These are phyloP conservation scores for Mastigias papua DNA, from an alignment of 30 jellyfish, hydroid and myxozoan genomes.

Conservation along the genomic window DNA sequence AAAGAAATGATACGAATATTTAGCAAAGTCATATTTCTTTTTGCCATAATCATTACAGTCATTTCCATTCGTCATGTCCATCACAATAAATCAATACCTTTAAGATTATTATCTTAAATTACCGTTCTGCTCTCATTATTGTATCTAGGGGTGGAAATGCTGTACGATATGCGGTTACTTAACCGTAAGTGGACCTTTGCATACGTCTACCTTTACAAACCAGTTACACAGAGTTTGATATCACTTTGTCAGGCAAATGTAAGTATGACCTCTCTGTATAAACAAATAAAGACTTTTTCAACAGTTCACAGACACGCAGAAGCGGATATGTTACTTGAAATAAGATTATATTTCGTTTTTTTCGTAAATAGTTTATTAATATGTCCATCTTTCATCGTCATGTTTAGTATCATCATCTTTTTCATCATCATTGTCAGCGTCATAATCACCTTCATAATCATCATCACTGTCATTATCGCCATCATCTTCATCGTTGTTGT, in stretches of 20 bases:
- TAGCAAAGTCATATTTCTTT: no score
- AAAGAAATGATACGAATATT: no score
- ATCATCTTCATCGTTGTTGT: no score
- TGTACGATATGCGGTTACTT: conserved; percentile 9
- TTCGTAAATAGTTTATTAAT: no score
- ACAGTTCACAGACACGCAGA: background rate
- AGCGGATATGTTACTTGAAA: background rate
- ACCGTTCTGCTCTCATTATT: background rate
- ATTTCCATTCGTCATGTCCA: background rate
- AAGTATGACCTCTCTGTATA: background rate
- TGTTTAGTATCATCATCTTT: no score
- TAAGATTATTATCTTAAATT: background rate
- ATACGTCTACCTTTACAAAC: conserved; percentile 33
- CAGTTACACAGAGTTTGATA: conserved; percentile 10
- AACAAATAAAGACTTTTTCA: background rate
- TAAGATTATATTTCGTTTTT: no score
- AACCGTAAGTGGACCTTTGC: conserved; percentile 44
- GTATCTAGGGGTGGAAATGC: conserved; percentile 51
- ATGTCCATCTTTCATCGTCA: no score
- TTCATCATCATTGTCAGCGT: no score
- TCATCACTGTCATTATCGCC: no score
- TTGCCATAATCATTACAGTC: no score
- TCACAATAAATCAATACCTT: background rate
- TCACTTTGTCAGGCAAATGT: conserved; percentile 28
- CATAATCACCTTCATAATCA: no score